Evolutionary conservation across 2,888 invertebrate species (phyloP).

Genomic region (Polylopha cassiicola): DNA sequence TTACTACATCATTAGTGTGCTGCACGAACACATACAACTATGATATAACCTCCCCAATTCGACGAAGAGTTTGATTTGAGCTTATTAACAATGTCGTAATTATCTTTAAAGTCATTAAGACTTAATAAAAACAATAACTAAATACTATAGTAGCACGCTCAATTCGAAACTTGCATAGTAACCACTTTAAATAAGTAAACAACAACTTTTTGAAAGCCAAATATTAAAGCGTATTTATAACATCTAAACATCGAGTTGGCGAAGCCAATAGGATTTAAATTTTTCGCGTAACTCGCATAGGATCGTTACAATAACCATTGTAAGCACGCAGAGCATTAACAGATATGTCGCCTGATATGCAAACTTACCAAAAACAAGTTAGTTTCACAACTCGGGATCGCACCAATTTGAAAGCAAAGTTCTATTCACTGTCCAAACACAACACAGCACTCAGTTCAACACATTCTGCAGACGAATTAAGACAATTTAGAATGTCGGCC

Average conservation of each 20-base stretch:
- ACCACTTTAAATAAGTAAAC: constrained; percentile 13
- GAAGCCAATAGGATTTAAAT: constrained; percentile 9
- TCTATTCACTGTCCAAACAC: constrained; percentile 15
- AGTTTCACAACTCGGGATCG: constrained; percentile 16
- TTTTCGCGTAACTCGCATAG: constrained; percentile 6
- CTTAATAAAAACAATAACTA: too few relatives aligned
- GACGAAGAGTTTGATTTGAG: too few relatives aligned
- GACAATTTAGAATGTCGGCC: constrained; percentile 2
- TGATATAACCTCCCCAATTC: too few relatives aligned
- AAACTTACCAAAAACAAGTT: constrained; percentile 63
- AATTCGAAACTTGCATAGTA: constrained; percentile 9
- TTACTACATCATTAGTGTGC: too few relatives aligned
- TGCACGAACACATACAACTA: too few relatives aligned
- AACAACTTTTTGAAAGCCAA: constrained; percentile 3
- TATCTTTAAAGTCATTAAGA: too few relatives aligned
- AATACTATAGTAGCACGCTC: too few relatives aligned
- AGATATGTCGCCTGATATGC: constrained; percentile 24
- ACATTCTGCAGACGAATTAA: constrained; percentile 9
- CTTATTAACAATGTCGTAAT: too few relatives aligned
- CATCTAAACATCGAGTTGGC: constrained; percentile 24
- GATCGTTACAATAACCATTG: constrained; percentile 25
- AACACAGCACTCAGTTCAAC: constrained; percentile 12
- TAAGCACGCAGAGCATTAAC: constrained; percentile 13
- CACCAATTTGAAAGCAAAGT: constrained; percentile 9
- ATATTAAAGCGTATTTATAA: constrained; percentile 5